Conservation (phyloP, 2,888 invertebrate genomes). For the Drosophila longiperda region DNA sequence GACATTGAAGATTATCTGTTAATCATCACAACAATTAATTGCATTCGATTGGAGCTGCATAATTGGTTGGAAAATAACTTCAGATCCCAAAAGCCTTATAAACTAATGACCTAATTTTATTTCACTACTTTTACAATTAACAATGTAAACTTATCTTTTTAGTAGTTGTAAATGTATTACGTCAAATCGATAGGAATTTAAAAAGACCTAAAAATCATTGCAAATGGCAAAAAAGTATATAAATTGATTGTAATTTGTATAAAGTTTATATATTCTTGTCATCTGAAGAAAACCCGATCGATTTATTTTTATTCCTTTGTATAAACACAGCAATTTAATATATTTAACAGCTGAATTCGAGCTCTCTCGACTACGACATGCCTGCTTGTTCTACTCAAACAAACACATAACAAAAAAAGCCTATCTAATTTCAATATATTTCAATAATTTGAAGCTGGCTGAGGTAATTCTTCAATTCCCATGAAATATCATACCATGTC, state of each 20-base stretch:
- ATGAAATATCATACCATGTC: background rate
- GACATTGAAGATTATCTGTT: background rate
- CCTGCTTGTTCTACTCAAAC: background rate
- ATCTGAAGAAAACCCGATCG: background rate
- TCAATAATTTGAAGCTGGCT: background rate
- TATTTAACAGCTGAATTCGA: background rate
- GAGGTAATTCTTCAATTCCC: background rate
- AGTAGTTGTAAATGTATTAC: background rate
- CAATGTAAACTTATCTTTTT: background rate
- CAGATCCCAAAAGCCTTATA: background rate
- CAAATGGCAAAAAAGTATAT: background rate
- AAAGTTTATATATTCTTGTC: background rate
- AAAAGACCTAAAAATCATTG: no score
- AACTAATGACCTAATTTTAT: background rate
- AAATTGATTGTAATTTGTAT: background rate
- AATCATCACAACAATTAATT: background rate
- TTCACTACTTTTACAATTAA: background rate
- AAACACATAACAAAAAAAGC: background rate
- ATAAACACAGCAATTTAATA: background rate
- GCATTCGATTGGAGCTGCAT: conserved; percentile 3
- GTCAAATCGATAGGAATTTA: background rate
- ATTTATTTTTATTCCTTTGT: background rate
- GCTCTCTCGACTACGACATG: background rate
- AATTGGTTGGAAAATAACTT: background rate
- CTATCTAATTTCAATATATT: background rate